phyloP scores from a whole-genome alignment of 2,888 invertebrate species.

The Rosalia funebris region DNA sequence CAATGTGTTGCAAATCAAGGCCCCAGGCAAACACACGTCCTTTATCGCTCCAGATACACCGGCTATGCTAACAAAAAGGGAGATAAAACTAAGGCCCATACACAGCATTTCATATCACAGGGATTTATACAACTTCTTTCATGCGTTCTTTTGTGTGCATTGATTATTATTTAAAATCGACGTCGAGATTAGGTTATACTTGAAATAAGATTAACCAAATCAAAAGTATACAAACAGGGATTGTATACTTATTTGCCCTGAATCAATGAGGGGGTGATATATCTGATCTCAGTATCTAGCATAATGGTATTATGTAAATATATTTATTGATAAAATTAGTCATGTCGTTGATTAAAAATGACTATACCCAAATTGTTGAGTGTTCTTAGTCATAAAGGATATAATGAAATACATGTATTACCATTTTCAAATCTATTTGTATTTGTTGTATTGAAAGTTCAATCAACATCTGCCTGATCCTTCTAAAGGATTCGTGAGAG shows the following conservation, averaged over 20 bases:
- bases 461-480: too few relatives aligned
- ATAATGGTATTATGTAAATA: neutral
- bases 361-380: too few relatives aligned
- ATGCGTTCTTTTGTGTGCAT: constrained; percentile 6
- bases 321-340: neutral
- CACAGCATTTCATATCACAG: constrained; percentile 4
- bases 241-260: constrained; percentile 5
- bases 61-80: constrained; percentile 44
- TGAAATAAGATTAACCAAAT: constrained; percentile 21
- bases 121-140: constrained; percentile 23
- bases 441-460: too few relatives aligned
- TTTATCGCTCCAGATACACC: constrained; percentile 51
- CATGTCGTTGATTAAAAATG: too few relatives aligned
- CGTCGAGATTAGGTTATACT: constrained; percentile 17
- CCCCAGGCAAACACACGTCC: constrained; percentile 51
- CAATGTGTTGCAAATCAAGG: constrained; percentile 57
- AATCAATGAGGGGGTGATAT: neutral
- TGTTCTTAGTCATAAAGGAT: too few relatives aligned
- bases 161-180: constrained; percentile 23
- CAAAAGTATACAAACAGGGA: constrained; percentile 17
- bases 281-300: neutral
- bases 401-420: too few relatives aligned
- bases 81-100: constrained; percentile 34
- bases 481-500: too few relatives aligned
- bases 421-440: too few relatives aligned